Conservation (phyloP, 2,888 invertebrate genomes). For the Coremacera marginata region DNA sequence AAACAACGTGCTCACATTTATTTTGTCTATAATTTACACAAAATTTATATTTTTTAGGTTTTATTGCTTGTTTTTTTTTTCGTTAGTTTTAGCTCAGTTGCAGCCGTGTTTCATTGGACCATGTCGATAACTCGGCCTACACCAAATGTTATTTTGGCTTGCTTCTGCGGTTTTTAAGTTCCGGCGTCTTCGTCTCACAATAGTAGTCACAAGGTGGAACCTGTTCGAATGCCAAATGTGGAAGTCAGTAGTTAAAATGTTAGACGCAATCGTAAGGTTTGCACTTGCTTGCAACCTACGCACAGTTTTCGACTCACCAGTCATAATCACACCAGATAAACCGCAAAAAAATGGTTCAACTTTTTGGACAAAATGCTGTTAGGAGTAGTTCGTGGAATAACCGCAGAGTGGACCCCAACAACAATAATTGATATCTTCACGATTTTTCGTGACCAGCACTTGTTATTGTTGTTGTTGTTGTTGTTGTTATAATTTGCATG, state of each 20-base stretch:
- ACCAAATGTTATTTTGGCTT: conserved; percentile 4
- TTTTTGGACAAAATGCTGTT: not conserved
- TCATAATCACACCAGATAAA: not conserved
- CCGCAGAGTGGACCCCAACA: conserved; percentile 10
- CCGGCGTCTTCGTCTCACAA: not conserved
- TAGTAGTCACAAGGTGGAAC: not conserved
- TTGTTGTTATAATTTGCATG: conserved; percentile 29
- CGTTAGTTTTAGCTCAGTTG: not conserved
- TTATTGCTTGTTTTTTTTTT: not conserved
- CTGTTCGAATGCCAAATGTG: conserved; percentile 25
- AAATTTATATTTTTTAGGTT: conserved; percentile 20
- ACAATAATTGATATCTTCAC: not conserved
- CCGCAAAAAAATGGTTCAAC: not conserved
- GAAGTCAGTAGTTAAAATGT: conserved; percentile 7
- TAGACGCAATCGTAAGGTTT: conserved; percentile 1
- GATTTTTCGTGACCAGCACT: not conserved
- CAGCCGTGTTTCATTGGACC: conserved; percentile 2
- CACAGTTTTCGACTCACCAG: not conserved
- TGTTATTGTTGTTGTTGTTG: not conserved
- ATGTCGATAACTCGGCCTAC: conserved; percentile 27
- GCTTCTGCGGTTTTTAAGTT: conserved; percentile 1
- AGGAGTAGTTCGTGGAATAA: not conserved
- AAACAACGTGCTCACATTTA: conserved; percentile 38
- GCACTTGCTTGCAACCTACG: conserved; percentile 15
- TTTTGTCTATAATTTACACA: conserved; percentile 32